phyloP scores from a whole-genome alignment of 1,140 invertebrate species.

The Periplaneta americana region DNA sequence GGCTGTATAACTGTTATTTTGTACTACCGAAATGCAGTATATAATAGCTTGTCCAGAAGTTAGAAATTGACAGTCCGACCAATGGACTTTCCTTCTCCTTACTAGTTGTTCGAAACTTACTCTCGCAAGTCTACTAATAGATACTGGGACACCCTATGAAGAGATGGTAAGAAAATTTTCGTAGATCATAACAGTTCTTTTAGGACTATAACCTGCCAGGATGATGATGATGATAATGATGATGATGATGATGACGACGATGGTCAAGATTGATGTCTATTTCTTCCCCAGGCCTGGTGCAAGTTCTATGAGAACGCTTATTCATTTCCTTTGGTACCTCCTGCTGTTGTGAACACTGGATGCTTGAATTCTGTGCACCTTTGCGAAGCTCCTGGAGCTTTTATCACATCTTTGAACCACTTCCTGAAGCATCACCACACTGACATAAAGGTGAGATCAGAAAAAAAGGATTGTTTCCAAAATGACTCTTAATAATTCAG shows the following conservation, averaged over 20 bases:
- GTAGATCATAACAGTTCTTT: too few relatives aligned
- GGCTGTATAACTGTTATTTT: too few relatives aligned
- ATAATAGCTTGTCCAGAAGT: too few relatives aligned
- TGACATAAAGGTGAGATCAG: slow-evolving; percentile 47
- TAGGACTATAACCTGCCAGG: too few relatives aligned
- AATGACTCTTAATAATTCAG: too few relatives aligned
- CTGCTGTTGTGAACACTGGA: slow-evolving; percentile 29
- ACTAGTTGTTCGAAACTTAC: neutral
- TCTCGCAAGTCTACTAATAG: neutral
- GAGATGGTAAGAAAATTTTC: too few relatives aligned
- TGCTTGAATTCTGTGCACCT: slow-evolving; percentile 72
- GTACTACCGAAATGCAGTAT: too few relatives aligned
- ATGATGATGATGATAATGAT: too few relatives aligned
- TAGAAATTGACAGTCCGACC: too few relatives aligned
- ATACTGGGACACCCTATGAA: too few relatives aligned
- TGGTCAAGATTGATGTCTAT: neutral
- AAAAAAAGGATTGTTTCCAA: too few relatives aligned
- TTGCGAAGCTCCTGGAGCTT: slow-evolving; percentile 93
- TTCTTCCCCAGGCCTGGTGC: slow-evolving; percentile 82
- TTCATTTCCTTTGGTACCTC: slow-evolving; percentile 56
- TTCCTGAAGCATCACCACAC: slow-evolving; percentile 57
- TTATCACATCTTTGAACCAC: slow-evolving; percentile 85
- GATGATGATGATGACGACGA: neutral
- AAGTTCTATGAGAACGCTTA: slow-evolving; percentile 83
- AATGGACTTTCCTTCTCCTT: too few relatives aligned